phyloP scores from a whole-genome alignment of 2,113 vertebrate genomes.

The Phyllopteryx taeniolatus region DNA sequence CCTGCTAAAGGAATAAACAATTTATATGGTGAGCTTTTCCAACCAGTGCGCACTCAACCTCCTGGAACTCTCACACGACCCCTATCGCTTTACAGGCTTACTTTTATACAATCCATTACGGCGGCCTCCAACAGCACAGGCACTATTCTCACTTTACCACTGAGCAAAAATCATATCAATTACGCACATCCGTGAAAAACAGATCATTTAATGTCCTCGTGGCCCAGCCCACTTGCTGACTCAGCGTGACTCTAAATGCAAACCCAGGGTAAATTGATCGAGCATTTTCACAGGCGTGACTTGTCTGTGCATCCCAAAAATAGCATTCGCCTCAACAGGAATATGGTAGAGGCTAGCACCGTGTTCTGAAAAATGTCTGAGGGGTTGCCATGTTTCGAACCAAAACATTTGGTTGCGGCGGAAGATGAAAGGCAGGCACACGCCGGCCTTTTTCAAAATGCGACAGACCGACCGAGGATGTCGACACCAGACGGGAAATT shows the following conservation, averaged over 20 bases:
- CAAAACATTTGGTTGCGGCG: conserved; percentile 39
- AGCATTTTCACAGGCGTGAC: background rate
- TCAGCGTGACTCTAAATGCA: conserved; percentile 49
- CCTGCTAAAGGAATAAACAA: background rate
- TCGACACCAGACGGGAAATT: conserved; percentile 56
- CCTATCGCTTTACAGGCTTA: background rate
- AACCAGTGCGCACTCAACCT: background rate
- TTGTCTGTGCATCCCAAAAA: background rate
- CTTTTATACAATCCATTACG: conserved; percentile 21
- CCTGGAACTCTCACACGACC: background rate
- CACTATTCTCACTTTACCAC: conserved; percentile 54
- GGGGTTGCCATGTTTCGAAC: conserved; percentile 42
- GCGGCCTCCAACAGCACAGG: conserved; percentile 16
- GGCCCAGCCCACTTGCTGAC: conserved; percentile 52
- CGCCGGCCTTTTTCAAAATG: conserved; percentile 33
- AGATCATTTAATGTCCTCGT: conserved; percentile 61
- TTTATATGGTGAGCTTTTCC: background rate
- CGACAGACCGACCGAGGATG: conserved; percentile 45
- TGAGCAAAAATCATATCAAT: conserved; percentile 65
- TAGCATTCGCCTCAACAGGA: background rate
- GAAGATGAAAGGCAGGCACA: conserved; percentile 19
- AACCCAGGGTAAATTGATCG: conserved; percentile 3
- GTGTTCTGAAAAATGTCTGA: conserved; percentile 28
- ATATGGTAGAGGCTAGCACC: conserved; percentile 8
- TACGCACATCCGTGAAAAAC: conserved; percentile 70